Evolutionary conservation across 2,797 vertebrate genomes (phyloP).

Genomic region (Catamblyrhynchus diadema): DNA sequence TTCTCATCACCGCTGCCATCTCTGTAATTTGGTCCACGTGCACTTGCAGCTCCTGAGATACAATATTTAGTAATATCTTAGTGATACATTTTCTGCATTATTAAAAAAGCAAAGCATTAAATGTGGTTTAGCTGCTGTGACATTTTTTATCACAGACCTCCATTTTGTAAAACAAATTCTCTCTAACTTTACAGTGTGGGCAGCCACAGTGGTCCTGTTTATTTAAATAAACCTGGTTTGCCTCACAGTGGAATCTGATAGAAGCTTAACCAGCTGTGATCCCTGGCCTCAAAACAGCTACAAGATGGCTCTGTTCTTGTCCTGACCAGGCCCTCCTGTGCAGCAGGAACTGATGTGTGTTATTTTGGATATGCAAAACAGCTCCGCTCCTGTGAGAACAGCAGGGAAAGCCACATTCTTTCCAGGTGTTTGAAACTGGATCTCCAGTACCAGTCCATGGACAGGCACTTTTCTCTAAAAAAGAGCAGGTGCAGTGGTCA

Average conservation of each 20-base stretch:
- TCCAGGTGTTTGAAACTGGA: neutral
- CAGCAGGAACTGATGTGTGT: neutral
- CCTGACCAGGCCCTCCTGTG: neutral
- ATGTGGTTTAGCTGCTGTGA: neutral
- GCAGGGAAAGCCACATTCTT: neutral
- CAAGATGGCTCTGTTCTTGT: neutral
- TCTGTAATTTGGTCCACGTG: slow-evolving; percentile 97
- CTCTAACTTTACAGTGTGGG: neutral
- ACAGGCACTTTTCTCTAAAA: neutral
- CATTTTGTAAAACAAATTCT: neutral
- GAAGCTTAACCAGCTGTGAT: neutral
- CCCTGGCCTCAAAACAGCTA: neutral
- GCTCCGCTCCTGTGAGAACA: neutral
- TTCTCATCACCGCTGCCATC: slow-evolving; percentile 97
- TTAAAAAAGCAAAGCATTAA: neutral
- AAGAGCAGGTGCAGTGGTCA: neutral
- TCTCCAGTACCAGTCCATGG: neutral
- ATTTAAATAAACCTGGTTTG: neutral
- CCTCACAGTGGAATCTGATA: neutral
- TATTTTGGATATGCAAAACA: neutral
- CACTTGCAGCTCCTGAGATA: slow-evolving; percentile 88
- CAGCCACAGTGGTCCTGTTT: neutral
- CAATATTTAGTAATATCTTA: neutral
- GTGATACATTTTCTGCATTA: neutral
- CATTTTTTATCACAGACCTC: neutral